A percentile compares a stretch with the other conserved stretches of the same genome.
These are phyloP conservation scores for Chionodraco myersi DNA, from an alignment of 2,113 vertebrate genomes.

Conservation along the genomic window DNA sequence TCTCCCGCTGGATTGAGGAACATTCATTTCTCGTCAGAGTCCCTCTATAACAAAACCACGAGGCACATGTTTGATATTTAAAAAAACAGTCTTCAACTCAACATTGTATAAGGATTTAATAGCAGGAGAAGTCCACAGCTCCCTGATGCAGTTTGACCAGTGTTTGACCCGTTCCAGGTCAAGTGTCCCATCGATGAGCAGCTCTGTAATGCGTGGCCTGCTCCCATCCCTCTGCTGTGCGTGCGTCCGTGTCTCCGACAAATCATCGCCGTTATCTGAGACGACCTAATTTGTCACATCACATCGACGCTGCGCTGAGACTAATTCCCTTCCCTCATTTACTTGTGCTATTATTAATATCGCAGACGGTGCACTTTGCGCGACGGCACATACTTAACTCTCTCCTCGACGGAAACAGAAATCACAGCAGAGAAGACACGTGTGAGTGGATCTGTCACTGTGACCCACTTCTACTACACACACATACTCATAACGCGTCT, in stretches of 20 bases:
- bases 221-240: slow-evolving; percentile 32
- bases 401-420: slow-evolving; percentile 51
- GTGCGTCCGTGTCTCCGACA: slow-evolving; percentile 8
- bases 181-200: slow-evolving; percentile 16
- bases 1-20: not conserved
- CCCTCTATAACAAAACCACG: not conserved
- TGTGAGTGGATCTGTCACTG: slow-evolving; percentile 28
- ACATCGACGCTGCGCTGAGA: slow-evolving; percentile 60
- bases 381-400: slow-evolving; percentile 46
- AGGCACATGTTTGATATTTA: not conserved
- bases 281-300: slow-evolving; percentile 77
- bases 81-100: not conserved
- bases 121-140: not conserved
- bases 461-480: slow-evolving; percentile 54
- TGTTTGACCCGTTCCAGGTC: slow-evolving; percentile 47
- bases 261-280: slow-evolving; percentile 49
- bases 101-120: not conserved
- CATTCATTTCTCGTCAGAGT: not conserved
- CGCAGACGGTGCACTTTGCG: slow-evolving; percentile 67
- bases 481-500: too few species aligned
- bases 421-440: slow-evolving; percentile 31
- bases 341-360: slow-evolving; percentile 79
- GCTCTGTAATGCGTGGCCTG: slow-evolving; percentile 28
- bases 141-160: slow-evolving; percentile 6
- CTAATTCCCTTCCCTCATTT: slow-evolving; percentile 80